Conservation (phyloP, 53 echinoderm and acorn worm species). For the Echinarachnius parma region DNA sequence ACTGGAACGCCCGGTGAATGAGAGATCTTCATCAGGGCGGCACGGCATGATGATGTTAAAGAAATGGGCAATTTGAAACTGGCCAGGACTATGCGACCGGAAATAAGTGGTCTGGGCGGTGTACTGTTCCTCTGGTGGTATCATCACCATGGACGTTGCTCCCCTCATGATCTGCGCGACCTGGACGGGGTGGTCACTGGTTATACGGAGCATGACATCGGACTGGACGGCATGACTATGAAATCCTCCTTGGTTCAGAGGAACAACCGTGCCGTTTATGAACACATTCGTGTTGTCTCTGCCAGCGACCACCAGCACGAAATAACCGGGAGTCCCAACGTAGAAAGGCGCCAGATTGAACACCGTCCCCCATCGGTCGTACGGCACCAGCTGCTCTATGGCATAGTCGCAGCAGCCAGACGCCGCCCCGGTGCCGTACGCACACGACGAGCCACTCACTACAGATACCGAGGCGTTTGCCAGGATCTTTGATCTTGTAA, state of each 20-base stretch:
- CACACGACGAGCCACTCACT: slow-evolving; percentile 10
- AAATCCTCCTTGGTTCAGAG: slow-evolving; percentile 1
- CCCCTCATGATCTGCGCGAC: slow-evolving; percentile 31
- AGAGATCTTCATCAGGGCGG: too few relatives aligned
- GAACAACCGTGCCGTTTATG: slow-evolving; percentile 6
- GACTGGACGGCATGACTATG: neutral
- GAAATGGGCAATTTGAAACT: neutral
- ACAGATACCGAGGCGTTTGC: slow-evolving; percentile 24
- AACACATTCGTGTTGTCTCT: slow-evolving; percentile 15
- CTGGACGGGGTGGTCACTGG: slow-evolving; percentile 32
- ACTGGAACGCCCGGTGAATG: too few relatives aligned
- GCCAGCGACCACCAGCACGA: slow-evolving; percentile 9
- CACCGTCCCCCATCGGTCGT: slow-evolving; percentile 25
- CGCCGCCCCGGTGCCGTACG: neutral
- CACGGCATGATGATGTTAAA: neutral
- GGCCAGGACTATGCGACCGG: slow-evolving; percentile 5
- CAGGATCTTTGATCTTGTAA: slow-evolving; percentile 23
- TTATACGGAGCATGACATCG: slow-evolving; percentile 20
- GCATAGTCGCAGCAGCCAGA: slow-evolving; percentile 13
- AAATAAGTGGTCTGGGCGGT: slow-evolving; percentile 6
- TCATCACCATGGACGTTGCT: slow-evolving; percentile 26
- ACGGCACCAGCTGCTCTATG: slow-evolving; percentile 29
- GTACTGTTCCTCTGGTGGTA: slow-evolving; percentile 43
- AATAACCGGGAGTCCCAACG: slow-evolving; percentile 5
- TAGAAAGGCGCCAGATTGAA: slow-evolving; percentile 22